Conservation (phyloP, 2,888 invertebrate species). For the Clitarchus hookeri region DNA sequence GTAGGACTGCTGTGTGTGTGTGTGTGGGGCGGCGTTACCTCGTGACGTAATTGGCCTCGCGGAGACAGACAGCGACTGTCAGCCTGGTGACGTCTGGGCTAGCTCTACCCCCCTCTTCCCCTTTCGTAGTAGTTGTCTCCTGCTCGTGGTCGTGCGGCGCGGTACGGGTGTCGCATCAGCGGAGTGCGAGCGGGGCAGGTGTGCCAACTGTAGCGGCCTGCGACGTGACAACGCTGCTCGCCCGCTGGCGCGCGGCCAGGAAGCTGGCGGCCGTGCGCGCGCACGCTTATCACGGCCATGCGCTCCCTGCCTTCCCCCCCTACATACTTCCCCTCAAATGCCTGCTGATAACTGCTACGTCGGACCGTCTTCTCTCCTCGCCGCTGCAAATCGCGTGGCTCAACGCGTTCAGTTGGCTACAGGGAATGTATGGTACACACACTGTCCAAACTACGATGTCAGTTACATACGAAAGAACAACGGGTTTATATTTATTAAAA, state of each 20-base stretch:
- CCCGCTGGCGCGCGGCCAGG: constrained; percentile 17
- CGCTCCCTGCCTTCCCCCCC: background rate
- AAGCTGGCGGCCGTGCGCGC: background rate
- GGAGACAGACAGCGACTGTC: background rate
- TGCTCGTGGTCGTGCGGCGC: background rate
- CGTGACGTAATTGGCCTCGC: background rate
- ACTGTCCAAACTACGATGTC: too few species aligned
- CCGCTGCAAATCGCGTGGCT: too few species aligned
- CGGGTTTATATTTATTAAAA: too few species aligned
- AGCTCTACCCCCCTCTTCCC: background rate
- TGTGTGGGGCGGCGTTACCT: too few species aligned
- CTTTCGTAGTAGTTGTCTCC: background rate
- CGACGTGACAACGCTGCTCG: constrained; percentile 2
- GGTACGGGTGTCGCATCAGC: background rate
- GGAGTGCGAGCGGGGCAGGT: background rate
- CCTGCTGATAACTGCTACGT: background rate
- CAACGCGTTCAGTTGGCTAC: too few species aligned
- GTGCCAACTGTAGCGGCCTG: background rate
- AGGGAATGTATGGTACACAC: too few species aligned
- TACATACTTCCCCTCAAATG: background rate
- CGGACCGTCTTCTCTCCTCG: too few species aligned
- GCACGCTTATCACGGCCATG: background rate
- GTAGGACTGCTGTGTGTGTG: too few species aligned
- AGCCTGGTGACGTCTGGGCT: background rate
- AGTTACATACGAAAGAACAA: too few species aligned